A percentile compares a stretch with the other conserved stretches of the same genome.
Conservation (phyloP, 2,113 vertebrate genomes). For the Poeciliopsis prolifica region DNA sequence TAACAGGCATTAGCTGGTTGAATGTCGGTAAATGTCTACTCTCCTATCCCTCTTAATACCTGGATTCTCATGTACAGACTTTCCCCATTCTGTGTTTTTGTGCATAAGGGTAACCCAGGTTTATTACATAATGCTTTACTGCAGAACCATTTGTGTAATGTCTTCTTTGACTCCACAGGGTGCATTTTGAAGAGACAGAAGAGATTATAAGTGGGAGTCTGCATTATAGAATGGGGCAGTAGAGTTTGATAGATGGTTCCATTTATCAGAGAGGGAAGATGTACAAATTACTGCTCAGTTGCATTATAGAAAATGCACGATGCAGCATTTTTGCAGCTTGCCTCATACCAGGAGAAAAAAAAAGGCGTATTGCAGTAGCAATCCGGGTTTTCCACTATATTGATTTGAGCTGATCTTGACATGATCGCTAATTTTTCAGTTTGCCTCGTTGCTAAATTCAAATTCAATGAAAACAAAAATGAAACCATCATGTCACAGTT, state of each 20-base stretch:
- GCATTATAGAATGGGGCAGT: not conserved
- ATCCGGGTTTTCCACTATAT: not conserved
- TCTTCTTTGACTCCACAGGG: conserved; percentile 5
- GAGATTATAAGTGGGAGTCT: conserved; percentile 2
- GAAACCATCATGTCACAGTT: not conserved
- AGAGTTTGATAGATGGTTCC: conserved; percentile 34
- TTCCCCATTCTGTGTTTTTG: not conserved
- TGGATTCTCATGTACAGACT: not conserved
- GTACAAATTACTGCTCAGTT: conserved; percentile 30
- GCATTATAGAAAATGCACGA: conserved; percentile 26
- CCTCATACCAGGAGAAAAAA: not conserved
- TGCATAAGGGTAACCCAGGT: not conserved
- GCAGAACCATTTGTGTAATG: conserved; percentile 1
- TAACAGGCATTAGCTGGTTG: not conserved
- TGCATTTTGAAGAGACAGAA: not conserved
- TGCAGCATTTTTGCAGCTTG: conserved; percentile 24
- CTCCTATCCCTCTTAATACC: not conserved
- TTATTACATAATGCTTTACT: not conserved
- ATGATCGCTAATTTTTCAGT: not conserved
- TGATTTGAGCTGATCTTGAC: not conserved
- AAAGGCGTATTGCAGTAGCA: conserved; percentile 2
- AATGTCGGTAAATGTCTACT: not conserved
- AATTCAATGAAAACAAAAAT: not conserved
- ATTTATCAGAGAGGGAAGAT: conserved; percentile 23
- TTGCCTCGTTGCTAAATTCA: not conserved